These are phyloP conservation scores for Clanis bilineata DNA, from an alignment of 2,888 invertebrate species.

Conservation along the genomic window DNA sequence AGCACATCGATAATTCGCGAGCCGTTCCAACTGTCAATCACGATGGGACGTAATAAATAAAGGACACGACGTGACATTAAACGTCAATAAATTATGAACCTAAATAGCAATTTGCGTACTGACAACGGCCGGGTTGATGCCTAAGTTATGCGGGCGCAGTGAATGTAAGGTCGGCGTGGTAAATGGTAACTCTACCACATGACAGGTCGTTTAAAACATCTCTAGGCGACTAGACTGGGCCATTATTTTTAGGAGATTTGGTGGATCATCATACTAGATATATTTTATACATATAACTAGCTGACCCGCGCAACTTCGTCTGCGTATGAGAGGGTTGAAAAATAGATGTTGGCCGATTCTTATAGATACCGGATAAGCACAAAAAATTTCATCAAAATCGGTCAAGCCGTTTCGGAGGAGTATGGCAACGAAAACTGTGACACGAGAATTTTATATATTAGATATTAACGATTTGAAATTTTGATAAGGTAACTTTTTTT, in stretches of 20 bases:
- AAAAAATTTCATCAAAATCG: no score
- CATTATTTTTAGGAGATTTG: not conserved
- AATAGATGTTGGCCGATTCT: no score
- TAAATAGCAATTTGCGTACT: slow-evolving; percentile 15
- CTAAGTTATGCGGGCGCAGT: slow-evolving; percentile 36
- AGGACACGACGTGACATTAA: slow-evolving; percentile 6
- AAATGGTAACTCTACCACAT: no score
- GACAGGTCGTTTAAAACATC: slow-evolving; percentile 57
- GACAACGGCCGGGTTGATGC: slow-evolving; percentile 31
- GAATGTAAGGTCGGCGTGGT: slow-evolving; percentile 62
- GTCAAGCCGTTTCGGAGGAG: no score
- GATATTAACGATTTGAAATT: no score
- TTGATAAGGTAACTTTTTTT: no score
- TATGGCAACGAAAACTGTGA: no score
- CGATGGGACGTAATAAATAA: slow-evolving; percentile 9
- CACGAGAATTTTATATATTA: no score
- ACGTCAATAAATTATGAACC: slow-evolving; percentile 15
- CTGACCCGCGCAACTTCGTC: no score
- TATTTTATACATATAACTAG: no score
- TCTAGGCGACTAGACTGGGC: slow-evolving; percentile 28
- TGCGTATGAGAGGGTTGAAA: no score
- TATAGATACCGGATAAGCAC: no score
- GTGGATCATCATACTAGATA: not conserved
- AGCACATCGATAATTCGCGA: not conserved
- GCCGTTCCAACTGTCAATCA: not conserved